Evolutionary conservation across 1,140 invertebrate genomes (phyloP).

Genomic region (Leguminivora glycinivorella): DNA sequence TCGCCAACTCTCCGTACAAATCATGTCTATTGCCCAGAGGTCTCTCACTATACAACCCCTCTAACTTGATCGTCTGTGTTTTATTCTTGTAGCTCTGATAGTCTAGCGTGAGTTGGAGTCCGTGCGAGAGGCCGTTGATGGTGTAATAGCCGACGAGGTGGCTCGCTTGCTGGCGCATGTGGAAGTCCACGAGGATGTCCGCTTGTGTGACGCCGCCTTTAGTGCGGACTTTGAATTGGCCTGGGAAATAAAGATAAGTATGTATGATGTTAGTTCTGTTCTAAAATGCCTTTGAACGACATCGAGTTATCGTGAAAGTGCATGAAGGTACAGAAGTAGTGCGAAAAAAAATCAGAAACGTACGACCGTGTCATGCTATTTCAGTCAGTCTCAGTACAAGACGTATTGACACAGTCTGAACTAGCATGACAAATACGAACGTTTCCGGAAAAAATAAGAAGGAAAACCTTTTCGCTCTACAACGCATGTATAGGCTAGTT

Average conservation of each 20-base stretch:
- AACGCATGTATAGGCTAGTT: too few species aligned
- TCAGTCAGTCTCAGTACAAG: too few species aligned
- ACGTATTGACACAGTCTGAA: too few species aligned
- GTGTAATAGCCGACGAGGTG: conserved; percentile 84
- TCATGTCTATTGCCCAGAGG: conserved; percentile 80
- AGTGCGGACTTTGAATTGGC: conserved; percentile 64
- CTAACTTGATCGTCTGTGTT: conserved; percentile 84
- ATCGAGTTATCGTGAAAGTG: too few species aligned
- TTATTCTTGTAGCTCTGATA: conserved; percentile 84
- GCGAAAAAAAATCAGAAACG: too few species aligned
- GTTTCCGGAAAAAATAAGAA: too few species aligned
- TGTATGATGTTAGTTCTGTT: neutral
- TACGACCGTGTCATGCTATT: too few species aligned
- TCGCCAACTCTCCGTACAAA: conserved; percentile 82
- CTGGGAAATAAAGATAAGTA: conserved; percentile 45
- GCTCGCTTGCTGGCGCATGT: conserved; percentile 84
- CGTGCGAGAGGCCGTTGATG: conserved; percentile 73
- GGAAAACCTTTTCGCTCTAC: too few species aligned
- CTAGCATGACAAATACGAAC: too few species aligned
- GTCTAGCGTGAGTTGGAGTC: conserved; percentile 81
- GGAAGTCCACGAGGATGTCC: conserved; percentile 83
- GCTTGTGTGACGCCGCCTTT: conserved; percentile 86
- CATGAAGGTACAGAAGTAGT: too few species aligned
- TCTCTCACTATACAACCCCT: conserved; percentile 83
- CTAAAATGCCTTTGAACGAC: too few species aligned